Percentiles rank a stretch among this genome's conserved stretches.
phyloP scores from a whole-genome alignment of 2,888 invertebrate genomes.

The Papilio elwesi region DNA sequence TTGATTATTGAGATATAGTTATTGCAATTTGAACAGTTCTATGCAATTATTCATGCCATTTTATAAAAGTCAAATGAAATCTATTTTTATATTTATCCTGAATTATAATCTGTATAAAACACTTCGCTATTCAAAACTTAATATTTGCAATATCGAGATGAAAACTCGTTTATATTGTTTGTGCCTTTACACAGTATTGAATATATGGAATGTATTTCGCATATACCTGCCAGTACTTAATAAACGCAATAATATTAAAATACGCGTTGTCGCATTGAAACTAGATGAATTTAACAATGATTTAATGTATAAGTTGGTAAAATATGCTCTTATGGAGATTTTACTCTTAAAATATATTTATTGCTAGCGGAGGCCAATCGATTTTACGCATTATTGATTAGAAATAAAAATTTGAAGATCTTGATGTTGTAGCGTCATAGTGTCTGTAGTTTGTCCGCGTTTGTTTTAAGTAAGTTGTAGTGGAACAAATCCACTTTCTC shows the following conservation, averaged over 20 bases:
- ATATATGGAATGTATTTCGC: conserved; percentile 58
- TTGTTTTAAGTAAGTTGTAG: conserved; percentile 44
- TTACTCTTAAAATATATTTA: conserved; percentile 39
- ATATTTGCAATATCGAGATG: conserved; percentile 54
- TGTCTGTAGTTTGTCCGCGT: conserved; percentile 51
- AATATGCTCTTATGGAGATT: conserved; percentile 25
- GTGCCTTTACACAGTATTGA: conserved; percentile 75
- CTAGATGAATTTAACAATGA: conserved; percentile 24
- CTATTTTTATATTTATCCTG: conserved; percentile 80
- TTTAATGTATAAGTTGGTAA: conserved; percentile 25
- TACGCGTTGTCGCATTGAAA: conserved; percentile 39
- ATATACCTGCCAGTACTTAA: conserved; percentile 62
- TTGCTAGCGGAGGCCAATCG: conserved; percentile 36
- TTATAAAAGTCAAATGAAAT: conserved; percentile 78
- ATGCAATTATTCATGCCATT: conserved; percentile 52
- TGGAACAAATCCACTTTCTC: conserved; percentile 42
- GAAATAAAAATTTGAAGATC: conserved; percentile 59
- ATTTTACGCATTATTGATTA: conserved; percentile 40
- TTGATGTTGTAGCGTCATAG: conserved; percentile 70
- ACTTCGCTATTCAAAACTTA: conserved; percentile 47
- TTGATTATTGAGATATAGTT: too few relatives aligned
- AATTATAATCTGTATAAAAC: conserved; percentile 55
- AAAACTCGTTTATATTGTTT: conserved; percentile 69
- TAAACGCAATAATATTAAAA: conserved; percentile 61
- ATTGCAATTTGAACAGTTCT: conserved; percentile 33